A percentile compares a stretch with the other conserved stretches of the same genome.
Conservation (phyloP, 2,888 invertebrate genomes). For the Dichetophora obliterata region DNA sequence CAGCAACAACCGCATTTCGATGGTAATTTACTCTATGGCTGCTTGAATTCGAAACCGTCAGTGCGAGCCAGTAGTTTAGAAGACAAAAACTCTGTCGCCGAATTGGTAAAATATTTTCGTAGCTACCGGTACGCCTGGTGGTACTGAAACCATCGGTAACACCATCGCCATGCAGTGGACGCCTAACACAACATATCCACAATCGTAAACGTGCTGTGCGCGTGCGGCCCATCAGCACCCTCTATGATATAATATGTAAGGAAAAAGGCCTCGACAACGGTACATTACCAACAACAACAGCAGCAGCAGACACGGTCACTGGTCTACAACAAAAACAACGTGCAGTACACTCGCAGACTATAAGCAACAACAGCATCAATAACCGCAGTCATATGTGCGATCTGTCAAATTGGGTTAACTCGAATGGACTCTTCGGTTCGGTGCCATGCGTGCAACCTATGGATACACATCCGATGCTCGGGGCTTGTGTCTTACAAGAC, state of each 20-base stretch:
- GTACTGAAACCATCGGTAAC: conserved; percentile 19
- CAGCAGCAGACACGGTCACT: conserved; percentile 49
- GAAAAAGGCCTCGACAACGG: conserved; percentile 66
- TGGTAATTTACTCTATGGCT: conserved; percentile 56
- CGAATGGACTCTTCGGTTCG: no score
- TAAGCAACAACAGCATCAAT: no score
- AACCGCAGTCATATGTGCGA: no score
- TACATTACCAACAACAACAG: conserved; percentile 53
- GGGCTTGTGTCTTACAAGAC: no score
- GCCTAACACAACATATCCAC: conserved; percentile 62
- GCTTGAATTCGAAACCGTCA: conserved; percentile 47
- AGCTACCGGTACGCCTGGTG: no score
- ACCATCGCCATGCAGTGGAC: conserved; percentile 53
- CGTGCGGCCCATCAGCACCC: conserved; percentile 68
- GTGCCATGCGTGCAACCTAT: no score
- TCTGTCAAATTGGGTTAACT: no score
- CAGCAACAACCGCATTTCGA: conserved; percentile 32
- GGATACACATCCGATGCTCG: no score
- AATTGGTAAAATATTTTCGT: no score
- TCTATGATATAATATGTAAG: conserved; percentile 71
- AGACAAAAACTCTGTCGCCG: neutral
- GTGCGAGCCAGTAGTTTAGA: conserved; percentile 13
- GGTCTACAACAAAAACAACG: no score
- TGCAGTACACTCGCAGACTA: no score
- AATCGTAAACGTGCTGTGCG: conserved; percentile 66